Percentiles rank a stretch among this genome's conserved stretches.
Conservation (phyloP, 2,888 invertebrate species). For the Fragum whitleyi region DNA sequence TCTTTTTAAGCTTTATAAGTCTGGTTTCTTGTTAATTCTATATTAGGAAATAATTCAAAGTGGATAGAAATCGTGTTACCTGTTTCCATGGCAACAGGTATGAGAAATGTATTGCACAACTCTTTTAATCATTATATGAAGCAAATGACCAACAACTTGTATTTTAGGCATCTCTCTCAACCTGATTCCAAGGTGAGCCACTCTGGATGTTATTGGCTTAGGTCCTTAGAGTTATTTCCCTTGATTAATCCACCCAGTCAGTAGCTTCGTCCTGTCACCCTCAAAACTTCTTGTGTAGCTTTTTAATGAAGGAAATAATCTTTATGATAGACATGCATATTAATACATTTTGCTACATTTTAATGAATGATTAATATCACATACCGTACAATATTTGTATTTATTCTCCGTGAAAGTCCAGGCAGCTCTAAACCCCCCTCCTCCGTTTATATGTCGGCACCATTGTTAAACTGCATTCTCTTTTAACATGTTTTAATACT, state of each 20-base stretch:
- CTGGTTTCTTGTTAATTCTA: not conserved
- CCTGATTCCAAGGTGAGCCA: constrained; percentile 64
- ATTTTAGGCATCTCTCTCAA: constrained; percentile 60
- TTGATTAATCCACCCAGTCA: constrained; percentile 66
- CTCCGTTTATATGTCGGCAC: constrained; percentile 10
- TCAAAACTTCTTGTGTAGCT: constrained; percentile 61
- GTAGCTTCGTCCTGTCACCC: constrained; percentile 68
- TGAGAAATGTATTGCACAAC: not conserved
- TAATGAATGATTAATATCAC: constrained; percentile 35
- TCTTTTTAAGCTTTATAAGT: not conserved
- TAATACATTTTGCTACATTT: constrained; percentile 53
- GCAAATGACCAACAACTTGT: constrained; percentile 51
- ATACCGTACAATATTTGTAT: constrained; percentile 12
- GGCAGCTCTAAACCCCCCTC: constrained; percentile 14
- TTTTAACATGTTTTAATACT: constrained; percentile 26
- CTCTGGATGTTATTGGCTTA: constrained; percentile 70
- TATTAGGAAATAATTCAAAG: not conserved
- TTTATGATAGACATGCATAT: constrained; percentile 57
- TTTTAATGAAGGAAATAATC: constrained; percentile 52
- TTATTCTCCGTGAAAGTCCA: constrained; percentile 22
- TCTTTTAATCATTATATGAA: constrained; percentile 17
- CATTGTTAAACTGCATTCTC: not conserved
- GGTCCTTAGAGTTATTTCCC: constrained; percentile 68
- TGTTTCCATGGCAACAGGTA: constrained; percentile 7
- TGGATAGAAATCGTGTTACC: not conserved